These are phyloP conservation scores for Ditula angustiorana DNA, from an alignment of 2,888 invertebrate genomes.

Conservation along the genomic window DNA sequence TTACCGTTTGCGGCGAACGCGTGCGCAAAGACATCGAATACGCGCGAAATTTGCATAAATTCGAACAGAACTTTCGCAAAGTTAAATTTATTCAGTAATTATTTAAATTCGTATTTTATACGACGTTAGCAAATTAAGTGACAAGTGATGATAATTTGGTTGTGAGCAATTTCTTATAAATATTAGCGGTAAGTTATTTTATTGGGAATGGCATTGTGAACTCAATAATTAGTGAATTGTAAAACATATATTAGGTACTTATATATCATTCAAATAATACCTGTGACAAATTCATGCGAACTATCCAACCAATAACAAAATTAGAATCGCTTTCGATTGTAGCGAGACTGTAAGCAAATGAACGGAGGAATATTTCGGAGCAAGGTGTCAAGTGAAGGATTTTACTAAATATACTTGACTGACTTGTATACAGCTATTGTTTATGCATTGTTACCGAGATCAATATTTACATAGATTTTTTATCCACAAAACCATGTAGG, in stretches of 20 bases:
- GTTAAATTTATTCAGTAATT: background rate
- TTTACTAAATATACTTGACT: no score
- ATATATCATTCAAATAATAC: background rate
- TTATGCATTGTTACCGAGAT: no score
- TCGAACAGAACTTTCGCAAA: conserved; percentile 45
- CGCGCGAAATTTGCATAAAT: conserved; percentile 56
- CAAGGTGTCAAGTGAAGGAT: no score
- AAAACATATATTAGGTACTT: background rate
- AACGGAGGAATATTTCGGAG: no score
- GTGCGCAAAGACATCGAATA: conserved; percentile 56
- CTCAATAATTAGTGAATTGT: no score
- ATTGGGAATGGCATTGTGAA: conserved; percentile 8
- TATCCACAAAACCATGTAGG: no score
- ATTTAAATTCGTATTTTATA: background rate
- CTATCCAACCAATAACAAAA: conserved; percentile 6
- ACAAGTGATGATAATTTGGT: conserved; percentile 39
- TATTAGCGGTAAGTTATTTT: conserved; percentile 36
- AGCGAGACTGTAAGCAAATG: no score
- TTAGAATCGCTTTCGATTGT: background rate
- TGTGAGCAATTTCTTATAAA: conserved; percentile 38
- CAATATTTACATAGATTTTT: no score
- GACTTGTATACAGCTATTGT: no score
- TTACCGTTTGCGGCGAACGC: conserved; percentile 70
- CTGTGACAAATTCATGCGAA: background rate
- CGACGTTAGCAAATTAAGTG: conserved; percentile 22